Percentiles rank a stretch among this genome's conserved stretches.
phyloP scores from a whole-genome alignment of 2,113 vertebrate species.

The Regulus satrapa region DNA sequence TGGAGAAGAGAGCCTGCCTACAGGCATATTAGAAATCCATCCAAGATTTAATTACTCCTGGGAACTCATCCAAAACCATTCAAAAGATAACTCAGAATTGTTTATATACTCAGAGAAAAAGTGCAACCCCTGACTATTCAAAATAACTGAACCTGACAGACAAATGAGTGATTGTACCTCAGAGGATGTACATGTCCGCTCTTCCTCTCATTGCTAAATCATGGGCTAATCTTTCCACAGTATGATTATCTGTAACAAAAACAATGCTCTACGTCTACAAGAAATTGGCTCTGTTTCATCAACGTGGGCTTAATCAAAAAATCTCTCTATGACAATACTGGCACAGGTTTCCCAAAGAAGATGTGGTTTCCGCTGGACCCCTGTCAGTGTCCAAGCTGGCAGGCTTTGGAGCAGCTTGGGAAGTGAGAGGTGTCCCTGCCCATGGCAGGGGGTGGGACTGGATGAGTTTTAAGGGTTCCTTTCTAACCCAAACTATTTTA shows the following conservation, averaged over 20 bases:
- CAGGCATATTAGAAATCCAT: not conserved
- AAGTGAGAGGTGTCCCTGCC: not conserved
- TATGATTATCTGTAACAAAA: not conserved
- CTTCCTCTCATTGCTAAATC: not conserved
- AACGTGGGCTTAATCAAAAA: not conserved
- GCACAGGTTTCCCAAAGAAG: fast-evolving
- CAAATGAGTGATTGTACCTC: not conserved
- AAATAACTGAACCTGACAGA: not conserved
- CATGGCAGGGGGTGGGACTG: fast-evolving
- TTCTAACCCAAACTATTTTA: not conserved
- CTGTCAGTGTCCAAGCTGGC: not conserved
- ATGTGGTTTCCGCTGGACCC: no score
- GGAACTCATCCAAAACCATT: not conserved
- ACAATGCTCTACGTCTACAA: not conserved
- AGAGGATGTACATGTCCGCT: not conserved
- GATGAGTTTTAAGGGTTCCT: not conserved
- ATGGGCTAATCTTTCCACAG: not conserved
- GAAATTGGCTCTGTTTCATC: not conserved
- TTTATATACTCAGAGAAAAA: not conserved
- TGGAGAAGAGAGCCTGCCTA: not conserved
- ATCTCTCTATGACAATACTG: not conserved
- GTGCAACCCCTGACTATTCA: not conserved
- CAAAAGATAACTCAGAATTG: not conserved
- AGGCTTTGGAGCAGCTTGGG: not conserved
- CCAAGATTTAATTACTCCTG: not conserved